Conservation (phyloP, 64 coral and sea anemone species). For the Porites australiensis region DNA sequence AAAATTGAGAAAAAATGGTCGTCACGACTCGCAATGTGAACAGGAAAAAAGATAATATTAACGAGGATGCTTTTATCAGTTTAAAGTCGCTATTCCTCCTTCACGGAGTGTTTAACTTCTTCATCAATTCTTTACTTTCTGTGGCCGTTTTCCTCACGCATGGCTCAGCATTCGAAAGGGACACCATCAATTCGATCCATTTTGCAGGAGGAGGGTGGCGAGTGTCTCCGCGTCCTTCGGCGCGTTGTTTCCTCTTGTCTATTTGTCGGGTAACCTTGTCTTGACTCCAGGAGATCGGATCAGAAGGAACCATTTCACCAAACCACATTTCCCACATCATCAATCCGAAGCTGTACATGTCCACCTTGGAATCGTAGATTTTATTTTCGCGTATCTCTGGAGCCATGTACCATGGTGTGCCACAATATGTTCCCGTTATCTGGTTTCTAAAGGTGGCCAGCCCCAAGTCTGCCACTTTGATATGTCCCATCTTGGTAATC, state of each 20-base stretch:
- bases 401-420: background rate
- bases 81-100: background rate
- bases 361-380: background rate
- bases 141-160: background rate
- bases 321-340: background rate
- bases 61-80: too few species aligned
- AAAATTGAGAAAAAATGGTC: too few species aligned
- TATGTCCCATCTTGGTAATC: background rate
- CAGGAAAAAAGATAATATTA: too few species aligned
- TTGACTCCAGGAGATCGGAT: background rate
- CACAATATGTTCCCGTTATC: background rate
- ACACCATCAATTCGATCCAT: background rate
- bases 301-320: background rate
- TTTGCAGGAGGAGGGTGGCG: background rate
- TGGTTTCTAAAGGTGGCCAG: background rate
- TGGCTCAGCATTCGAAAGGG: background rate
- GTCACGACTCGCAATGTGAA: too few species aligned
- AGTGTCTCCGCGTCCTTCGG: background rate
- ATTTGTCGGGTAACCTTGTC: background rate
- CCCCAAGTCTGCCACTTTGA: conserved; percentile 15
- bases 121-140: background rate
- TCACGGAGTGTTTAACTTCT: background rate
- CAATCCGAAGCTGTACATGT: conserved; percentile 1
- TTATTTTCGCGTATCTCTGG: background rate
- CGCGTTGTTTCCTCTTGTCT: background rate